A percentile compares a stretch with the other conserved stretches of the same genome.
Conservation (phyloP, 1,140 invertebrate species). For the Drosophila lini region DNA sequence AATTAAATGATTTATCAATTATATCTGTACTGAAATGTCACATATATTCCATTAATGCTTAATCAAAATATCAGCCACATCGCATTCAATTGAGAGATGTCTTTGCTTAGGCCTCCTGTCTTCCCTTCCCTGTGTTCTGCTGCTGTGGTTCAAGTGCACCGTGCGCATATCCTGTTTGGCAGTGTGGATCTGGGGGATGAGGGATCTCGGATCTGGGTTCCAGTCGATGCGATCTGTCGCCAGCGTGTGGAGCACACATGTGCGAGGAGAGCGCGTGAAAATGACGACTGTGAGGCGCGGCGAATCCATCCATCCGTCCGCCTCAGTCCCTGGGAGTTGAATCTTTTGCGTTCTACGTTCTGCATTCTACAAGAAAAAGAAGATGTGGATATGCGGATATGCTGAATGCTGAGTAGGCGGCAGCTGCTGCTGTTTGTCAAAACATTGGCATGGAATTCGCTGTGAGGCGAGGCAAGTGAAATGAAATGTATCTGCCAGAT, state of each 20-base stretch:
- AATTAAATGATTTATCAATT: background rate
- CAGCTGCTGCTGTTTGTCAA: conserved; percentile 66
- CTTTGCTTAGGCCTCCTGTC: conserved; percentile 1
- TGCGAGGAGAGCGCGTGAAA: conserved; percentile 56
- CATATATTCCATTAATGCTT: conserved; percentile 15
- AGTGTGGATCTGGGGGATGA: background rate
- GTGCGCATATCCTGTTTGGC: conserved; percentile 56
- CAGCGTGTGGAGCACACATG: conserved; percentile 57
- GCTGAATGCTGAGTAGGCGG: conserved; percentile 57
- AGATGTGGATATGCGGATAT: conserved; percentile 42
- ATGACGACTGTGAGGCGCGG: conserved; percentile 43
- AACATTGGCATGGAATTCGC: conserved; percentile 57
- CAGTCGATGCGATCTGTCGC: conserved; percentile 49
- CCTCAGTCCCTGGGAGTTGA: conserved; percentile 8
- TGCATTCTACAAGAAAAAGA: conserved; percentile 5
- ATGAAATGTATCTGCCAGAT: conserved; percentile 65
- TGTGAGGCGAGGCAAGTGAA: conserved; percentile 50
- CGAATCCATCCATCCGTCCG: conserved; percentile 19
- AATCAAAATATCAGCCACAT: conserved; percentile 29
- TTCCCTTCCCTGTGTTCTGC: conserved; percentile 3
- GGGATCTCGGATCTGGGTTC: conserved; percentile 2
- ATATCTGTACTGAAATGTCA: background rate
- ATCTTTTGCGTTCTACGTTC: conserved; percentile 11
- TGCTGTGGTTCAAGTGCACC: conserved; percentile 41
- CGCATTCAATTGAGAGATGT: conserved; percentile 15